A percentile compares a stretch with the other conserved stretches of the same genome.
phyloP scores from a whole-genome alignment of 1,140 invertebrate species.

The Kradibia gibbosae region DNA sequence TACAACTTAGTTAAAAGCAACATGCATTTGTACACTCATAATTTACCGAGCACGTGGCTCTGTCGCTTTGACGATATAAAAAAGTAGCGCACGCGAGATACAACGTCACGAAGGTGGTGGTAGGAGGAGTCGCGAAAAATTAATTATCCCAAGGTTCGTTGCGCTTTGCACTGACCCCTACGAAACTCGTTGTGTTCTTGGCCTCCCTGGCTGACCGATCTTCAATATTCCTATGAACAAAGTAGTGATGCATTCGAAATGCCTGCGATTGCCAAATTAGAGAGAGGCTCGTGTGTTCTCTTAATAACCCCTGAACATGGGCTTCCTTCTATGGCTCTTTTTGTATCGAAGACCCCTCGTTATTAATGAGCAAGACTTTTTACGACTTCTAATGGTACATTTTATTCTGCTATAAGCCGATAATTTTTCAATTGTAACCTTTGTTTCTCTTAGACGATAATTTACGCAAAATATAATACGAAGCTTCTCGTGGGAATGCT shows the following conservation, averaged over 20 bases:
- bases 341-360: too few species aligned
- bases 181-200: constrained; percentile 29
- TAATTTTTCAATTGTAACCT: background rate
- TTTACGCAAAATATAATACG: background rate
- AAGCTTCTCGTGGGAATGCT: background rate
- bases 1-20: too few species aligned
- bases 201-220: background rate
- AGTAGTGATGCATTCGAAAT: constrained; percentile 10
- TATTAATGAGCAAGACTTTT: too few species aligned
- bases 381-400: too few species aligned
- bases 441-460: background rate
- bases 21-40: too few species aligned
- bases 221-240: constrained; percentile 32
- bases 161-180: constrained; percentile 6
- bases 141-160: constrained; percentile 33
- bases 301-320: too few species aligned
- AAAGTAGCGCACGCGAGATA: background rate
- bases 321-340: too few species aligned
- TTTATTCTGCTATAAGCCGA: too few species aligned
- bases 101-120: background rate
- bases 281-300: background rate
- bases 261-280: background rate
- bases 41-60: background rate
- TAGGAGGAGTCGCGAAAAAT: constrained; percentile 16
- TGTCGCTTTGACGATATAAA: background rate